Evolutionary conservation across 2,113 vertebrate genomes (phyloP).

Genomic region (Globicephala melas): DNA sequence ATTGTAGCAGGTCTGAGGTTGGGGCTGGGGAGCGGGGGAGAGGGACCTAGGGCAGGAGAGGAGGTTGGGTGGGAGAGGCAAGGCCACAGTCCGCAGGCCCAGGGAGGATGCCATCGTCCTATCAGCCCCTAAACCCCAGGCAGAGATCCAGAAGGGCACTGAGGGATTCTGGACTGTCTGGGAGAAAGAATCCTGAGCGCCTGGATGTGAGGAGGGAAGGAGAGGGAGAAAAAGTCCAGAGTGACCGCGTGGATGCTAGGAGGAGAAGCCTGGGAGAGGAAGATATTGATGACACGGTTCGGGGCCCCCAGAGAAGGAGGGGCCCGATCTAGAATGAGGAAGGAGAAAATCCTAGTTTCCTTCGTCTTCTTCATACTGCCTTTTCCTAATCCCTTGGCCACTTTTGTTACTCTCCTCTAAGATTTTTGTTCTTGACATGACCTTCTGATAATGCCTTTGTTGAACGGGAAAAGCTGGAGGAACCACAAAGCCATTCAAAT

Average conservation of each 20-base stretch:
- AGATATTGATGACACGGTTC: rapidly evolving
- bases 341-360: neutral
- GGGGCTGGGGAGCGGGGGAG: neutral
- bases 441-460: neutral
- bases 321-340: neutral
- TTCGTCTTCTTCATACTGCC: neutral
- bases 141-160: neutral
- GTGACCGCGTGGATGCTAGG: rapidly evolving
- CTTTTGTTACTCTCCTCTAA: neutral
- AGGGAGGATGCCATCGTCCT: rapidly evolving
- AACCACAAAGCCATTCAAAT: no score
- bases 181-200: neutral
- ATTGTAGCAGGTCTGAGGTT: neutral
- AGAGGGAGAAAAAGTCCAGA: neutral
- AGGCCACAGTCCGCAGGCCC: neutral
- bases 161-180: neutral
- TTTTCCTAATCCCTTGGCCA: neutral
- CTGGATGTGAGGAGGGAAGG: neutral
- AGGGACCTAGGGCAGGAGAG: neutral
- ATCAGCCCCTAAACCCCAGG: no score
- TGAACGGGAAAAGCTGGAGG: neutral
- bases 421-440: rapidly evolving
- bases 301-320: neutral
- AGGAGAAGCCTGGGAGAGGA: no score
- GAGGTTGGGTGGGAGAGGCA: neutral